Base-by-base conservation (phyloP, 2,888 invertebrate species). In the Erebia epiphron region DNA sequence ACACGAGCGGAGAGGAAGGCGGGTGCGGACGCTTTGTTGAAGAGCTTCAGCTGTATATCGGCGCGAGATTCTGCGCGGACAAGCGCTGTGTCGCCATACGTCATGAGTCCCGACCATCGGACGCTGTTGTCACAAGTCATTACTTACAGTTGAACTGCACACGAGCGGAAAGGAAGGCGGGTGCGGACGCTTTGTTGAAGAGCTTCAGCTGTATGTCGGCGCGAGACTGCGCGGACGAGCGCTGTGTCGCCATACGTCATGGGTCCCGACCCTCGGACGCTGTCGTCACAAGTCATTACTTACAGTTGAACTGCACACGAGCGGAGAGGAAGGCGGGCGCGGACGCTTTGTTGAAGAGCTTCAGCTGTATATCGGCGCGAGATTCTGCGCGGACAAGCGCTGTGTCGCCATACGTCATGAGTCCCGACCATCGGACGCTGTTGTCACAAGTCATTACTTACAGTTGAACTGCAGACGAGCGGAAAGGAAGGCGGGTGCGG, bases 1-100 rank as follows among this genome's bases (percentile, higher is more conserved):
- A 91, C 80, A 0, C 75, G 73, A 0, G 89, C 91, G 68, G 81
- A 83, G 1, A 92, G 78, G 74, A 92, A 92, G 7, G 87, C 88
- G n/a, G 88, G 82, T 61, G 79, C 73, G 21, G 76, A 52, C 16
- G 83, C 75, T 71, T 82, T 81, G 79, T 92, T 92, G 80, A 83
- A 84, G 0, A 92, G 81, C 68, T 83, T 78, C 63, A 92, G 80
- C 35, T 76, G 73, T 41, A 90, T 72, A 43, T 86, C 86, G 75
- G 78, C 74, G 65, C 88, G 84, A 10, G 78, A 72, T 46, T 78
- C 81, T 11, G 92, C 91, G 4, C 88, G 86, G 67, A 91, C 86
- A 1, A 92, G 82, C 75, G 92, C 92, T 69, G 90, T 91, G 78
- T 86, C 88, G 46, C 91, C 91, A 82, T 89, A 90, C 77, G 91